Base-by-base conservation (phyloP, 2,113 vertebrate species). In the Megaceryle torquata region DNA sequence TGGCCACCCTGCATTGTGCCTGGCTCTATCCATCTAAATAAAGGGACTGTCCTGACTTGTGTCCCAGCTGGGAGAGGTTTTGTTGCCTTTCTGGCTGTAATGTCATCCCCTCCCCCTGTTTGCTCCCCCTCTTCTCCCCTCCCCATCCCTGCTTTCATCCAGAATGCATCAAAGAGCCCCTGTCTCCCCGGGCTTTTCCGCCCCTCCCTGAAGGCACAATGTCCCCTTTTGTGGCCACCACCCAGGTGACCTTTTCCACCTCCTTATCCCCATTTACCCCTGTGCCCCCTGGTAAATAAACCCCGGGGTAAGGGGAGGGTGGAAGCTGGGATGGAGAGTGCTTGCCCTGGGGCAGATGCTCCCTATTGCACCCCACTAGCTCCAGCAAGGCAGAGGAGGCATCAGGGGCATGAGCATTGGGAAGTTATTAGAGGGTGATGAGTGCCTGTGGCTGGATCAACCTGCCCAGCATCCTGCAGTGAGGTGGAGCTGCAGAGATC, bases 21-120 rank as follows among this genome's bases (percentile, higher is more conserved):
- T 7, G 18, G 31, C 87, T 95, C 87, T 92, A 95, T 98, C 97
- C 96, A 97, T 98, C 97, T 98, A 97, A 98, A 98, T 98, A 98
- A 97, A 98, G 93, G 93, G 93, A 78, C 63, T 9, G 10, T 95
- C 97, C 97, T 97, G 97, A 96, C 96, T 97, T 98, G 95, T 95
- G 97, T 98, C 97, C 95, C 98, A 95, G 91, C 80, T 95, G 88
- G 86, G 59, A 94, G 68, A 79, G 75, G 59, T 86, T 96, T 95
- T 89, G 61, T 77, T 78, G 60, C 63, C 50, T 59, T 91, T 86
- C 4, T 4, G 67, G 57, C 91, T 84, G 93, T 74, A 67, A 46
- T 89, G 79, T 88, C 0, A 0, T 61, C n/a, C 19, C 77, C 61
- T 92, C 92, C 92, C 24, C 56, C 75, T 74, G 7, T 77, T 93